Evolutionary conservation across 1,140 invertebrate species (phyloP), one percentile per base, ranked within the genome.

Genomic region (Ips typographus): DNA sequence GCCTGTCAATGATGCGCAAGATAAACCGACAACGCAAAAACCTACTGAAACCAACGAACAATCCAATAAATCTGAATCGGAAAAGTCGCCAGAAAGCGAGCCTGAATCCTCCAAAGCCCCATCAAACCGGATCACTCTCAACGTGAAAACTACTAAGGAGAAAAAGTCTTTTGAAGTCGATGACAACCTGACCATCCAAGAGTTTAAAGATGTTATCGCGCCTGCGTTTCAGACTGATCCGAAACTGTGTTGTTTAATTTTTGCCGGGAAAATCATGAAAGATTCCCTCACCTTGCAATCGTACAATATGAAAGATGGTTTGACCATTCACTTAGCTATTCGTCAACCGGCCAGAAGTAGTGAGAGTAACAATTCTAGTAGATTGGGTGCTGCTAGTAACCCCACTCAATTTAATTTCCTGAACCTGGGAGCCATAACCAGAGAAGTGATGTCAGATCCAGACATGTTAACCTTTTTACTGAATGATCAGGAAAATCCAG

Each of bases 221-320:
- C 88, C 94, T 74, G 93, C 95, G 80, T 97, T 98, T 80, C 91
- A 88, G 79, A 88, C 94, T 4, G 89, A 95, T 71, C 83, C 90
- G 3, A 96, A 98, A 74, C 93, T 96, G 78, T 82, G 99, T 71
- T 98, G 96, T 81, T 84, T 99, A 8, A 99, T 99, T 76, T 99
- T 99, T 86, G 96, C 96, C 81, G 98, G 98, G 41, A 99, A 99
- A 87, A 99, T 99, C 68, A 90, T 99, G 87, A 99, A 99, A 81
- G 98, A 99, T 85, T 86, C 87, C 73, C 98, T 99, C 77, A 92
- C 90, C 62, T 81, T 99, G 40, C 84, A 86, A 70, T 90, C 91
- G 77, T 94, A 98, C 82, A 94, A 96, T 81, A 90, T 94, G 74
- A 97, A 96, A 81, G 95, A 99, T 88, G 97, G 96, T 40, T 85